These are phyloP conservation scores for Mythimna albipuncta DNA, from an alignment of 2,888 invertebrate species.

Conservation along the genomic window DNA sequence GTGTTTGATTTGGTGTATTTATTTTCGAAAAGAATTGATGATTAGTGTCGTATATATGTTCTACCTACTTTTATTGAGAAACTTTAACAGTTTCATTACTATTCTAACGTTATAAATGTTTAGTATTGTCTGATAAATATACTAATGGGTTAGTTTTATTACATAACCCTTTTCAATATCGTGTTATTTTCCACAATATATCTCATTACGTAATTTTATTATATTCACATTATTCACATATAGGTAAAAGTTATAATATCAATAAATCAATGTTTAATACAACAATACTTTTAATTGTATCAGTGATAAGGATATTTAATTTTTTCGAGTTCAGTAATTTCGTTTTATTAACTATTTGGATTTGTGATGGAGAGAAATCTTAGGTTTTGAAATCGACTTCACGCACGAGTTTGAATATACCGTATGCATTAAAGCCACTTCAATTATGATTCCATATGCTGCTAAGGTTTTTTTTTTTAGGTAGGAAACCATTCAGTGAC, in stretches of 20 bases:
- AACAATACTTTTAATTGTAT: background rate
- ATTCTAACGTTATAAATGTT: background rate
- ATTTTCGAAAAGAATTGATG: background rate
- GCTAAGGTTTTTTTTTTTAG: too few species aligned
- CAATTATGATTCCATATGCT: background rate
- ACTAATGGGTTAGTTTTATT: background rate
- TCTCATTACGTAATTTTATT: too few species aligned
- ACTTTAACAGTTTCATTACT: background rate
- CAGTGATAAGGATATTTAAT: background rate
- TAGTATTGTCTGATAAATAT: background rate
- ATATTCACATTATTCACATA: background rate
- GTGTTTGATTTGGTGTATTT: slow-evolving; percentile 5
- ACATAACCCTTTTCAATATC: background rate
- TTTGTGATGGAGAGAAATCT: background rate
- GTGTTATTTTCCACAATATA: too few species aligned
- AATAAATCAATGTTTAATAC: background rate
- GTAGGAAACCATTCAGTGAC: too few species aligned
- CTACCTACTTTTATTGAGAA: background rate
- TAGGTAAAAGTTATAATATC: background rate
- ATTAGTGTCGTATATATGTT: background rate
- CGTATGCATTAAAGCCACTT: background rate
- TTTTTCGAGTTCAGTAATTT: background rate
- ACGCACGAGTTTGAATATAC: too few species aligned
- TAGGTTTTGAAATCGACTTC: background rate
- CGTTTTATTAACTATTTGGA: background rate